phyloP scores from a whole-genome alignment of 2,797 vertebrate species.

The Phoebastria nigripes region DNA sequence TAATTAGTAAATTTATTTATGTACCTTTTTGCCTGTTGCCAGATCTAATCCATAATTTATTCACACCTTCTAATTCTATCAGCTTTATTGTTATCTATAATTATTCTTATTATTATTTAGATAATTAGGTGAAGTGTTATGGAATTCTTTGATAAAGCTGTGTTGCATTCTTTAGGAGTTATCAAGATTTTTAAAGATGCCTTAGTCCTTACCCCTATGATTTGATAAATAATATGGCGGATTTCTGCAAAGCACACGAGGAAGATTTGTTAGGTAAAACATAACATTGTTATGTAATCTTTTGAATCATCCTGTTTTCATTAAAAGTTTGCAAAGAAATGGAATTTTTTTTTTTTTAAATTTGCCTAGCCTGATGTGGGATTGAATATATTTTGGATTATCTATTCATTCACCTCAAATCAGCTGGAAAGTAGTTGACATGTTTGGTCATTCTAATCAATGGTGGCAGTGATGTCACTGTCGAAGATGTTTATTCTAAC shows the following conservation, averaged over 20 bases:
- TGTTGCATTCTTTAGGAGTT: neutral
- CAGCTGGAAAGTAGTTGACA: neutral
- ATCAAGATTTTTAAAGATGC: neutral
- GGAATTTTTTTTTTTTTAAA: neutral
- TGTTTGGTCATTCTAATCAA: neutral
- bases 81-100: neutral
- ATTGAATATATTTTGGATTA: neutral
- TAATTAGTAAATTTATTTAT: neutral
- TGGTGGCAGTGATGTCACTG: neutral
- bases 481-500: neutral
- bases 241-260: neutral
- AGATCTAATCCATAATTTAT: neutral
- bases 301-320: neutral
- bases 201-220: neutral
- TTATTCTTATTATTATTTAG: neutral
- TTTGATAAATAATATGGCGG: neutral
- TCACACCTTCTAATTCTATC: neutral
- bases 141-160: neutral
- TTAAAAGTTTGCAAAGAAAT: neutral
- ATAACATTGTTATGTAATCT: neutral
- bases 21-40: neutral
- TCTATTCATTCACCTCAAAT: neutral
- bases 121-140: neutral
- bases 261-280: neutral
- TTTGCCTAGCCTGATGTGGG: neutral